Evolutionary conservation across 2,113 vertebrate genomes (phyloP), one percentile per base, ranked within the genome.

Genomic region (Polyodon spathula): DNA sequence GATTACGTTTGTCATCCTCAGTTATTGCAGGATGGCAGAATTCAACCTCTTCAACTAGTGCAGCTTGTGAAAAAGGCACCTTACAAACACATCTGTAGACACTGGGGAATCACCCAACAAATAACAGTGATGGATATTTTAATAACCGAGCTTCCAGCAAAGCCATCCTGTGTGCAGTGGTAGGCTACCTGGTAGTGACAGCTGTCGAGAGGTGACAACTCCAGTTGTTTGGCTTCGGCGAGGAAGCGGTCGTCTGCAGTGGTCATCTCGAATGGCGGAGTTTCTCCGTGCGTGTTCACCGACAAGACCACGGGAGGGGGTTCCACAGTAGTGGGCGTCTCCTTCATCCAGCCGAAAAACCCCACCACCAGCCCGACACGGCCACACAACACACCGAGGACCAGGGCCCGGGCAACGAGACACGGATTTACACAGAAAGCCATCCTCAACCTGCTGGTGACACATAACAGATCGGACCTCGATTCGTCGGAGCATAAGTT

Each of bases 271-370:
- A 87, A 89, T 8, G 38, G 63, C 7, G 83, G 9, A 44, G 68
- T 37, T 42, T 68, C 65, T 0, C 8, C 64, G 0, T 44, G 6
- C 0, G 63, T 43, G 8, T 9, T 43, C 12, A 40, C 10, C 0
- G 60, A 17, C 2, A 63, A 10, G 1, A 61, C 12, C 27, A 59
- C 53, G 6, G 67, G 53, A 1, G 58, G 10, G 40, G 60, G 3
- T 12, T 59, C 6, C 2, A 65, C 15, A 56, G 6, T 3, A 73
- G 61, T 10, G 71, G 68, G 1, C 0, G 54, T 8, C 27, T 17
- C 61, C 58, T 63, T 80, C 71, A 88, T 6, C 86, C 86, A 88
- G 6, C 81, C 82, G 68, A 88, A 88, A 51, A 87, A 70, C 0
- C 76, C 82, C 2, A 17, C 63, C 12, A 63, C 71, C 6, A 6